Conservation (phyloP, 2,113 vertebrate species). For the Alligator sinensis region DNA sequence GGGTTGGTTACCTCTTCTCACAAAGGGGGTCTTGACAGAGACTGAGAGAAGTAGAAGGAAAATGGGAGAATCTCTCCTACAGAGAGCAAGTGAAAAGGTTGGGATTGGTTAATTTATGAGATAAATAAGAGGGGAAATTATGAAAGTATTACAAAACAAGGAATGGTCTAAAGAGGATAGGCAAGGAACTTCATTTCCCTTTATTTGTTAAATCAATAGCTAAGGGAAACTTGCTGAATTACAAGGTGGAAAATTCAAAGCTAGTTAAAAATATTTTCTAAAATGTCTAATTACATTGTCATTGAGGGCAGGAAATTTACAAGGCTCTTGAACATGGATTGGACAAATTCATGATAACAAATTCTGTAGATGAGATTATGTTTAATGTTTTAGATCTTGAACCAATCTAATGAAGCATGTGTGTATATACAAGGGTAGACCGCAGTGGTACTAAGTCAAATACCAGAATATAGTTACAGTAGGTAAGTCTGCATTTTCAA, state of each 20-base stretch:
- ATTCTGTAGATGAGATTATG: neutral
- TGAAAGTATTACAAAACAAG: neutral
- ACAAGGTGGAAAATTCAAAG: neutral
- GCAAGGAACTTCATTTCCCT: neutral
- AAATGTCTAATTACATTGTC: neutral
- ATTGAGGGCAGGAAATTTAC: neutral
- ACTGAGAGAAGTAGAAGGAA: neutral
- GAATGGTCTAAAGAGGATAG: accelerated
- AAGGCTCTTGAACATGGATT: neutral
- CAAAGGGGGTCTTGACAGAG: neutral
- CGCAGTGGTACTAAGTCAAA: neutral
- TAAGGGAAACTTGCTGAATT: neutral
- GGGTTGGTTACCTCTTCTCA: accelerated
- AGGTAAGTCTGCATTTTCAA: neutral
- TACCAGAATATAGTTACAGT: neutral
- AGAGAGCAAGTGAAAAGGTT: neutral
- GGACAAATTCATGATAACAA: neutral
- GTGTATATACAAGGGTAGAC: neutral
- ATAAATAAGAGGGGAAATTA: neutral
- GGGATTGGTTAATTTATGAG: neutral
- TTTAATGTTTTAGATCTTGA: neutral
- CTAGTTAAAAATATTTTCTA: neutral
- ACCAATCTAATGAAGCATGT: neutral
- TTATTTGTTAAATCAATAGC: accelerated
- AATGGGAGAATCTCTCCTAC: neutral